Conservation (phyloP, 2,888 invertebrate genomes). For the Hypsopygia costalis region DNA sequence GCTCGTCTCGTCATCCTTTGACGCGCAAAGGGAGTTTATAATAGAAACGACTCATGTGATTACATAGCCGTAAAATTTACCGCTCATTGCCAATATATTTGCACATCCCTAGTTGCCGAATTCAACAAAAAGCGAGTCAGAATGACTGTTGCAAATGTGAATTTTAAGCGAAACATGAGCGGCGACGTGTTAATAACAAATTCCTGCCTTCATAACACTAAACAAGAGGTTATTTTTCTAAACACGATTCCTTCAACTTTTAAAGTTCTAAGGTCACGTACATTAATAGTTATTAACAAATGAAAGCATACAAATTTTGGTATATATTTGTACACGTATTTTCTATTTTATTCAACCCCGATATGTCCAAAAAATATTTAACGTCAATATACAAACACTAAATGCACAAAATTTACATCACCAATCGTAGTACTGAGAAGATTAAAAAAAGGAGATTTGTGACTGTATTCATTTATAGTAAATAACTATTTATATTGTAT, state of each 20-base stretch:
- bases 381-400: constrained; percentile 11
- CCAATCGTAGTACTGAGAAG: constrained; percentile 14
- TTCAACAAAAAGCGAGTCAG: no score
- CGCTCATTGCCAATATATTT: not conserved
- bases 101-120: no score
- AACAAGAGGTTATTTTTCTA: not conserved
- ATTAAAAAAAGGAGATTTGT: not conserved
- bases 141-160: no score
- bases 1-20: not conserved
- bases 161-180: no score
- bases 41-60: not conserved
- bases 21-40: not conserved
- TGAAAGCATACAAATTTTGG: no score
- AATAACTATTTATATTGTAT: constrained; percentile 14
- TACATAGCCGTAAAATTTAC: not conserved
- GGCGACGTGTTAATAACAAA: no score
- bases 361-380: constrained; percentile 18
- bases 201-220: no score
- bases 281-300: no score
- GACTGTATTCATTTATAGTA: constrained; percentile 3
- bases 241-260: no score
- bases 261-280: no score
- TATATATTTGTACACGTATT: no score
- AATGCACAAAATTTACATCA: constrained; percentile 17
- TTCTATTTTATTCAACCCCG: constrained; percentile 8